A percentile compares a stretch with the other conserved stretches of the same genome.
Conservation (phyloP, 1,140 invertebrate genomes). For the Pseudobourletiella spinata region DNA sequence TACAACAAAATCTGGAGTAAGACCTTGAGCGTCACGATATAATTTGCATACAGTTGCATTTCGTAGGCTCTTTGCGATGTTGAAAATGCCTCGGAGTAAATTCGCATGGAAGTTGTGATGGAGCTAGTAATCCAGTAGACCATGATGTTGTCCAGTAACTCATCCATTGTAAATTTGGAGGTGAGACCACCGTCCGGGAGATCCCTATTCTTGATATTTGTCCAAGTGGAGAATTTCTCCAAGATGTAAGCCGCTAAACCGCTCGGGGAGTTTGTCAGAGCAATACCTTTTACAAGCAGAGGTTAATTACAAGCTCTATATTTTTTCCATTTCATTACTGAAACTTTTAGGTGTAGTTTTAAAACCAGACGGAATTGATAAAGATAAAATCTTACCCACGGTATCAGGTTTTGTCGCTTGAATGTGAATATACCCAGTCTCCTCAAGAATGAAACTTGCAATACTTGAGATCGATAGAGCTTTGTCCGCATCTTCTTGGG, state of each 20-base stretch:
- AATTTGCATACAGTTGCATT: too few relatives aligned
- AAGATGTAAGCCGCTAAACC: constrained; percentile 65
- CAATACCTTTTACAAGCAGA: constrained; percentile 13
- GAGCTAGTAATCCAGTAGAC: constrained; percentile 71
- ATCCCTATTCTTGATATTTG: constrained; percentile 50
- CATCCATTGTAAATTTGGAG: constrained; percentile 42
- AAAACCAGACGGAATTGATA: neutral
- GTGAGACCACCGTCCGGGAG: constrained; percentile 62
- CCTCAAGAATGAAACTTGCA: constrained; percentile 15
- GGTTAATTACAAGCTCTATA: neutral
- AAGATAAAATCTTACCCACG: constrained; percentile 55
- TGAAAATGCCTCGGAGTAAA: constrained; percentile 55
- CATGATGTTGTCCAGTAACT: constrained; percentile 76
- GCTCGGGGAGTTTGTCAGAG: constrained; percentile 36
- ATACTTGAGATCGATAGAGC: constrained; percentile 13
- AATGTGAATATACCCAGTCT: constrained; percentile 48
- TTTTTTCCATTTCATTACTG: neutral
- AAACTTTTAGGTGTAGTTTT: neutral
- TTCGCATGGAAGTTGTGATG: constrained; percentile 63
- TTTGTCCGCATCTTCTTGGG: constrained; percentile 18
- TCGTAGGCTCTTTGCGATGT: neutral
- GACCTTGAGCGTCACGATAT: too few relatives aligned
- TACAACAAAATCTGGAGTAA: too few relatives aligned
- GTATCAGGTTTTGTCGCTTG: constrained; percentile 88
- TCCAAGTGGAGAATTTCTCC: constrained; percentile 76